Base-by-base conservation (phyloP, 2,113 vertebrate genomes). In the Percina caprodes region DNA sequence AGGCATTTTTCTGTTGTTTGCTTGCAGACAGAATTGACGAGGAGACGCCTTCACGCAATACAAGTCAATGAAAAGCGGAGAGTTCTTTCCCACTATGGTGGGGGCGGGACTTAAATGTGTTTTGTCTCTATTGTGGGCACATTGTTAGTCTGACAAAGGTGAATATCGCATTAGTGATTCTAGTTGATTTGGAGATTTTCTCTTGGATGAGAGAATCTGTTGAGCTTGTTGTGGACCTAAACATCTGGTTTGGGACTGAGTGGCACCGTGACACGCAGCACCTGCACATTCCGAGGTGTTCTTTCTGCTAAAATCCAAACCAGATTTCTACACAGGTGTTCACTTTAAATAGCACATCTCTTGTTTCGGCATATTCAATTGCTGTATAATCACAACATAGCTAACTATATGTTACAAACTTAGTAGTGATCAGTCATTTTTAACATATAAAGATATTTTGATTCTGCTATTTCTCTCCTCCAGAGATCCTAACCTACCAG, bases 401-500 rank as follows among this genome's bases (percentile, higher is more conserved):
- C 3, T 6, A 52, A 62, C 24, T 0, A 12, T 45, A 19, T 21
- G 10, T 39, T 10, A 66, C 7, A n/a, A 42, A 26, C 6, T 18
- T 26, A 12, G 0, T 23, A 9, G 9, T 35, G 10, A 54, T 13
- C 15, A 4, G 49, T 51, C 1, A 21, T 73, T 65, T 1, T 42
- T 16, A 61, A 6, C 7, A 61, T 5, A 23, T 3, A 33, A 26
- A 67, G 58, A 16, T 15, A 6, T n/a, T 35, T 19, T 59, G 9
- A 33, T 70, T 54, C 4, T 74, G 3, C 46, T 54, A 18, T 79
- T 68, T 75, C 52, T 73, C 12, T 82, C 76, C 84, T 68, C 15
- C 86, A 99, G 98, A 74, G 98, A 99, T 90, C 98, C 98, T 45
- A 99, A 99, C 94, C 94, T 97, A 61, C 98, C 98, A 61, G 97